These are phyloP conservation scores for Nipponacmea schrenckii DNA, from an alignment of 2,888 invertebrate genomes.

Conservation along the genomic window DNA sequence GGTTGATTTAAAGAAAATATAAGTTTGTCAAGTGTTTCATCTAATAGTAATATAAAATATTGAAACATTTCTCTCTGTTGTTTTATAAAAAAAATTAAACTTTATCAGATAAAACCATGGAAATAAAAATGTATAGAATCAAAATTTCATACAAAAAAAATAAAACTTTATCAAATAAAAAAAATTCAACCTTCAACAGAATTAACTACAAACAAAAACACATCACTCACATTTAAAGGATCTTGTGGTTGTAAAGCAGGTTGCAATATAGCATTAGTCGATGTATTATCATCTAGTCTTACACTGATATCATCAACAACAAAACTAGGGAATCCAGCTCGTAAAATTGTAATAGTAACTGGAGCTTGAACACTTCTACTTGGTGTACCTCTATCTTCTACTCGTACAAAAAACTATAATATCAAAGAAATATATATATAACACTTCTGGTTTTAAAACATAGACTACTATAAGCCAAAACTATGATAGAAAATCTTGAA, in stretches of 20 bases:
- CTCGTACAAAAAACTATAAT: conserved; percentile 41
- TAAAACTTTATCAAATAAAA: not conserved
- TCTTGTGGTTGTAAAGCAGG: conserved; percentile 44
- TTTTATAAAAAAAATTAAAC: conserved; percentile 32
- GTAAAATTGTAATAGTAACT: conserved; percentile 52
- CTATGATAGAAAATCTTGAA: too few relatives aligned
- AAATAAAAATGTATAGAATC: not conserved
- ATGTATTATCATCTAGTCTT: conserved; percentile 39
- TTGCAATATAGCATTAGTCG: conserved; percentile 41
- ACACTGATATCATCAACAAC: conserved; percentile 42
- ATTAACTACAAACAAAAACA: too few relatives aligned
- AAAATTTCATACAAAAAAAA: not conserved
- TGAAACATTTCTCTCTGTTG: not conserved
- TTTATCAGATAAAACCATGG: not conserved
- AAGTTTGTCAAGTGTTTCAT: too few relatives aligned
- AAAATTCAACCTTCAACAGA: too few relatives aligned
- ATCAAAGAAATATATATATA: not conserved
- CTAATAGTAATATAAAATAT: too few relatives aligned
- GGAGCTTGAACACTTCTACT: conserved; percentile 28
- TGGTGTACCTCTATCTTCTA: conserved; percentile 40
- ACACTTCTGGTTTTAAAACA: too few relatives aligned
- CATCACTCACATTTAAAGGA: conserved; percentile 38
- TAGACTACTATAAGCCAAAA: too few relatives aligned
- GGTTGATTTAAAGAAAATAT: too few relatives aligned
- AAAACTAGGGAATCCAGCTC: conserved; percentile 56